Base-by-base conservation (phyloP, 2,797 vertebrate genomes). In the Sebastiscus albofasciatus region DNA sequence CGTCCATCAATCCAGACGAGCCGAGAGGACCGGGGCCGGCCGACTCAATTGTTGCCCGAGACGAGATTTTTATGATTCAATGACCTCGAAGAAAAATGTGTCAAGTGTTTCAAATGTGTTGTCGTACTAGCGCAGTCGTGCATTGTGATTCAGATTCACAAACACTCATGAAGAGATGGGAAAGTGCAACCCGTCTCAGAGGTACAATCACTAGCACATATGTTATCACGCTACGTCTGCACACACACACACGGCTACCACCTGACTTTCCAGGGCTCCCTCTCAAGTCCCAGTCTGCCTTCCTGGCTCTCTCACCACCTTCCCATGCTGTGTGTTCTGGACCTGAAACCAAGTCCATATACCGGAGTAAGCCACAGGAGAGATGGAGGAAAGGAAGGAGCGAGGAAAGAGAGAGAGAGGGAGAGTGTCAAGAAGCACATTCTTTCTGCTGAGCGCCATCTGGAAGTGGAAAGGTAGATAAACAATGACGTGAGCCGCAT, bases 381-480 rank as follows among this genome's bases (percentile, higher is more conserved):
- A 84, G 85, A 72, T 36, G 71, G 80, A 89, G 69, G 74, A 62
- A 36, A 29, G 78, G 82, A 87, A 42, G n/a, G 61, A 80, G 67
- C 33, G 76, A 90, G 75, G 75, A 77, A 73, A 79, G 86, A 71
- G 81, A 81, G 86, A 71, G 86, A 71, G 18, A 75, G 75, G 60
- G 64, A 52, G 79, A n/a, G 84, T 42, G 86, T 89, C 92, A 93
- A 92, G 92, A 94, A 94, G 91, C 90, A 86, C 94, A 94, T 93
- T 95, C 94, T 95, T 94, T 95, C 90, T 90, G 90, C 90, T 86
- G 94, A 86, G 94, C 79, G 75, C 95, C 95, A 96, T 96, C 95
- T 96, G 96, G 95, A 95, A 94, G 87, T 90, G 85, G 79, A 92
- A 88, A 94, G 95, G 94, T 94, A 95, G 95, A 96, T 95, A 96